A percentile compares a stretch with the other conserved stretches of the same genome.
Evolutionary conservation across 2,113 vertebrate species (phyloP).

Genomic region (Benitochromis conjunctus): DNA sequence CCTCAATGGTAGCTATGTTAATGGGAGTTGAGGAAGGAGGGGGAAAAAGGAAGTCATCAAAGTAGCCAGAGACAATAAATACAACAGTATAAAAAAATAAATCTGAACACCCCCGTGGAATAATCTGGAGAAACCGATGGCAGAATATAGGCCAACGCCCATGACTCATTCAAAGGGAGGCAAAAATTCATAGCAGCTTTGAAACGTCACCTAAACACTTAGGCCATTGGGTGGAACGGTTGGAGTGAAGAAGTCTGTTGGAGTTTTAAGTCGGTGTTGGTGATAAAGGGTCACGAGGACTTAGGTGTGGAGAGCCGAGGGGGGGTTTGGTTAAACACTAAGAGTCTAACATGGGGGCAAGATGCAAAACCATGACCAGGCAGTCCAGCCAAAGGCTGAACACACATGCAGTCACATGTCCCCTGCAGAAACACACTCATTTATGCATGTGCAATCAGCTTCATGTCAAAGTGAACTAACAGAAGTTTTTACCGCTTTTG

Average conservation of each 20-base stretch:
- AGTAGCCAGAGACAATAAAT: constrained; percentile 33
- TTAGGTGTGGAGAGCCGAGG: constrained; percentile 28
- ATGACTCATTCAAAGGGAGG: background rate
- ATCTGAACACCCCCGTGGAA: background rate
- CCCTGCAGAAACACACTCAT: background rate
- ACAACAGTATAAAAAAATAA: constrained; percentile 7
- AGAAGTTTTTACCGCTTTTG: background rate
- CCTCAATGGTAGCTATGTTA: constrained; percentile 88
- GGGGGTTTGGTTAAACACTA: constrained; percentile 30
- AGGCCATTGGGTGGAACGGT: background rate
- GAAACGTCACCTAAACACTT: background rate
- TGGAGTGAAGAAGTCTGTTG: background rate
- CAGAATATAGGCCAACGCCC: background rate
- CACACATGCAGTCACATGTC: background rate
- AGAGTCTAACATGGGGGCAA: background rate
- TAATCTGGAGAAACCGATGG: background rate
- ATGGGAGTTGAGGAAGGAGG: constrained; percentile 72
- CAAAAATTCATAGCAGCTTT: background rate
- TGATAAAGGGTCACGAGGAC: constrained; percentile 48
- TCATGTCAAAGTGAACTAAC: background rate
- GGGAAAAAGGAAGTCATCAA: constrained; percentile 63
- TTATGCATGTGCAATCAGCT: background rate
- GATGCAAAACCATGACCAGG: background rate
- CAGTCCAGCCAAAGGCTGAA: background rate
- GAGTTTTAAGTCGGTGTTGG: constrained; percentile 19